Percentiles rank a stretch among this genome's conserved stretches.
These are phyloP conservation scores for Helleia helle DNA, from an alignment of 2,888 invertebrate species.

Conservation along the genomic window DNA sequence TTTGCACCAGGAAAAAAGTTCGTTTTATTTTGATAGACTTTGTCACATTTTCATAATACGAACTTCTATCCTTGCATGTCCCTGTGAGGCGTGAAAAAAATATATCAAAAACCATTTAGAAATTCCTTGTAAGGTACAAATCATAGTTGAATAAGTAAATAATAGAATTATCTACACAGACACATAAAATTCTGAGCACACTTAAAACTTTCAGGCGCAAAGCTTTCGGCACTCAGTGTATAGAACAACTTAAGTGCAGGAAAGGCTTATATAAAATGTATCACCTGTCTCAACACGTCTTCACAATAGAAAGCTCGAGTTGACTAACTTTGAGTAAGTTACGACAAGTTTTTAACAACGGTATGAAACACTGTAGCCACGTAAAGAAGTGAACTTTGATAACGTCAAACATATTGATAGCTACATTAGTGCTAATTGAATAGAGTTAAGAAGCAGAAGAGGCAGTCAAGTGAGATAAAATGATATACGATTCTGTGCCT, in stretches of 20 bases:
- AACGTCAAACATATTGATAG: too few relatives aligned
- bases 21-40: too few relatives aligned
- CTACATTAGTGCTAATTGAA: too few relatives aligned
- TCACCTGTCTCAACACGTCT: constrained; percentile 36
- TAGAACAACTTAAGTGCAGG: constrained; percentile 42
- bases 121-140: too few relatives aligned
- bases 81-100: too few relatives aligned
- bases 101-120: too few relatives aligned
- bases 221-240: constrained; percentile 39
- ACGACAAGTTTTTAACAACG: constrained; percentile 11
- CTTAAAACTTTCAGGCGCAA: constrained; percentile 44
- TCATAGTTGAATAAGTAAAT: background rate
- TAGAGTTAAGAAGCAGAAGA: too few relatives aligned
- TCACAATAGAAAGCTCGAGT: constrained; percentile 20
- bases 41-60: too few relatives aligned
- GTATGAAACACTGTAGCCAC: background rate
- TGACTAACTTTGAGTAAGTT: constrained; percentile 19
- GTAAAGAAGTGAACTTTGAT: background rate
- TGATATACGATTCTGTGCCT: too few relatives aligned
- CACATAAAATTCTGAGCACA: constrained; percentile 35
- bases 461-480: too few relatives aligned
- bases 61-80: too few relatives aligned
- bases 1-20: too few relatives aligned
- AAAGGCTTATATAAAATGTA: constrained; percentile 59
- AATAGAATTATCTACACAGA: constrained; percentile 13